Base-by-base conservation (phyloP, 2,888 invertebrate genomes). In the Chouioia cunea region DNA sequence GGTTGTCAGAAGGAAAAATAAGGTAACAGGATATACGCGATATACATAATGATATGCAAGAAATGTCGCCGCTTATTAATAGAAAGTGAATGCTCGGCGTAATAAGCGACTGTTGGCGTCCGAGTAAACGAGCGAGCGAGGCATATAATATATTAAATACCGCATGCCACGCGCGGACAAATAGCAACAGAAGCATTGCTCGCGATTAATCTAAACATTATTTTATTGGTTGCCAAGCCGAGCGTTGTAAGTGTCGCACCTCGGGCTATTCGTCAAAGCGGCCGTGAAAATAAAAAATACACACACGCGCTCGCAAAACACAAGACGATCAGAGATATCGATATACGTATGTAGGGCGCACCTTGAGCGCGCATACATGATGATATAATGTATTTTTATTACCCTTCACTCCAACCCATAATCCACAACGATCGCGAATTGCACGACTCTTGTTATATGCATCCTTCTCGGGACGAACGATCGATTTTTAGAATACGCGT, bases 401-500 rank as follows among this genome's bases (percentile, higher is more conserved):
- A 12, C 36, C 36, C 36, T 36, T 36, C 36, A 36, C 36, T 36
- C 36, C n/a, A n/a, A n/a, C n/a, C 27, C 10, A 10, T 52, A 62
- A 52, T 62, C 52, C 52, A 23, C 52, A 52, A 62, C 20, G 62
- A 62, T 62, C 27, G 43, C 62, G 52, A n/a, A 10, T 36, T 10
- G 36, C 36, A 36, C 36, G 36, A 10, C 36, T 1, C 50, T 23
- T 18, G 50, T 14, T 36, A 10, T 36, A 36, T 10, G 48, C 23
- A 6, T 48, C 48, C 14, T 22, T 27, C n/a, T 59, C 59, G 15
- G 46, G 27, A 27, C 53, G 12, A 43, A 43, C 56, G 48, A 53
- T 65, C 65, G 65, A 8, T 58, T 36, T n/a, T 56, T 47, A 54
- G 54, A 64, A 23, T 46, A 54, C 16, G 50, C 36, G 36, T 36